phyloP scores from a whole-genome alignment of 2,888 invertebrate species.

The Flexamia atlantica region DNA sequence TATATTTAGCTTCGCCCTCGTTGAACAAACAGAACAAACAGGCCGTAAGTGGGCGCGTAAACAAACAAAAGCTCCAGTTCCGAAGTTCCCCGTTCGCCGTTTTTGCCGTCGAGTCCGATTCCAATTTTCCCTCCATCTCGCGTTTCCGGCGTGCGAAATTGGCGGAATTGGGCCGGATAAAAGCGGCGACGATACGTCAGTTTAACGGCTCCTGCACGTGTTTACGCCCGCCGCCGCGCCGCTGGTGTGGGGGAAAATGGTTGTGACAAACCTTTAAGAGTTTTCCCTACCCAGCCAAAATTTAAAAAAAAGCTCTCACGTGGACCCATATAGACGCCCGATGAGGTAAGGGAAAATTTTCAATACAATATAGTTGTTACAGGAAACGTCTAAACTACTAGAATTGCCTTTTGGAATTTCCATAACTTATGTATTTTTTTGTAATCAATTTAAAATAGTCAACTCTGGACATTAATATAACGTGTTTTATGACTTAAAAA shows the following conservation, averaged over 20 bases:
- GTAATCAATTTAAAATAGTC: no score
- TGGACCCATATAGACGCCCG: no score
- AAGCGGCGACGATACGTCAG: conserved; percentile 12
- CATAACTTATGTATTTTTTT: no score
- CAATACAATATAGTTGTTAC: no score
- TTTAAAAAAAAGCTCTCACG: no score
- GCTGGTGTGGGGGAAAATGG: background rate
- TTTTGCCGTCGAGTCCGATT: conserved; percentile 29
- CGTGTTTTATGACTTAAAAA: no score
- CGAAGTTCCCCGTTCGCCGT: background rate
- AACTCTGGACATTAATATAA: no score
- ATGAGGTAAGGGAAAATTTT: no score
- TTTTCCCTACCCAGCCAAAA: no score
- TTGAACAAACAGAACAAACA: conserved; percentile 39
- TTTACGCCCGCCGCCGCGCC: background rate
- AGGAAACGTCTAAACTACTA: no score
- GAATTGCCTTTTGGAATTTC: no score
- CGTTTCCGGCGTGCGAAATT: conserved; percentile 54
- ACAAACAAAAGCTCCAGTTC: conserved; percentile 44
- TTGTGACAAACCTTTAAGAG: background rate
- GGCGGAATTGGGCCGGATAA: conserved; percentile 55
- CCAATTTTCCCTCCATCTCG: conserved; percentile 36
- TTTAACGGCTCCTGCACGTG: background rate
- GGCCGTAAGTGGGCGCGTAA: conserved; percentile 20
- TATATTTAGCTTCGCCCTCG: conserved; percentile 46